Percentiles rank a stretch among this genome's conserved stretches.
Evolutionary conservation across 2,888 invertebrate genomes (phyloP).

Genomic region (Limnephilus marmoratus): DNA sequence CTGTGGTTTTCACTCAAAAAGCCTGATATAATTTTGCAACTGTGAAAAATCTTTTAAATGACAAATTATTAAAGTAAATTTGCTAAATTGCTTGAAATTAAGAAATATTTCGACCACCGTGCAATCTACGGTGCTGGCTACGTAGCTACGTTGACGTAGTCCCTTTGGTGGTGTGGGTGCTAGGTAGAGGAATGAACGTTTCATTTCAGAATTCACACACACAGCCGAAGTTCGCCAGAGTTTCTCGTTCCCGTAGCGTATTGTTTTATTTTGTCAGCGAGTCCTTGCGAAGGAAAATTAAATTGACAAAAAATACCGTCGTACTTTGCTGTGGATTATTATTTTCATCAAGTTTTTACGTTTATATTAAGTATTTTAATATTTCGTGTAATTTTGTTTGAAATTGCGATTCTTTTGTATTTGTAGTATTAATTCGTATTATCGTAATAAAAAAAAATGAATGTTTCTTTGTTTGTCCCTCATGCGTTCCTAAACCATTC

Average conservation of each 20-base stretch:
- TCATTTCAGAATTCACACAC: conserved; percentile 44
- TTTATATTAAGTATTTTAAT: not conserved
- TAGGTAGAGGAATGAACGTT: conserved; percentile 47
- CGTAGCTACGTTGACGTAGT: conserved; percentile 45
- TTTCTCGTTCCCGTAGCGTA: conserved; percentile 64
- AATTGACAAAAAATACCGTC: conserved; percentile 49
- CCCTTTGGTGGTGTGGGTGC: conserved; percentile 20
- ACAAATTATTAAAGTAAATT: not conserved
- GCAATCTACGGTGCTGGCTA: not conserved
- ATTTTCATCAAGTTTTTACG: conserved; percentile 5
- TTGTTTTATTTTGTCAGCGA: conserved; percentile 59
- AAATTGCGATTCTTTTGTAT: no score
- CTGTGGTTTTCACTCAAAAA: no score
- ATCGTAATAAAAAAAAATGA: no score
- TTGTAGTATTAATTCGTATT: no score
- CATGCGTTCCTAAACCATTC: no score
- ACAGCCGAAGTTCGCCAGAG: conserved; percentile 18
- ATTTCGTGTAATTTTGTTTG: no score
- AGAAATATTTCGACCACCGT: not conserved
- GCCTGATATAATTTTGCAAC: no score
- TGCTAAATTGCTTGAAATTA: not conserved
- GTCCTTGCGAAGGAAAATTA: conserved; percentile 56
- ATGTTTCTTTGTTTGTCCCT: no score
- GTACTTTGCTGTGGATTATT: conserved; percentile 20
- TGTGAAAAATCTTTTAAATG: no score